Evolutionary conservation across 2,888 invertebrate species (phyloP).

Genomic region (Lobophora halterata): DNA sequence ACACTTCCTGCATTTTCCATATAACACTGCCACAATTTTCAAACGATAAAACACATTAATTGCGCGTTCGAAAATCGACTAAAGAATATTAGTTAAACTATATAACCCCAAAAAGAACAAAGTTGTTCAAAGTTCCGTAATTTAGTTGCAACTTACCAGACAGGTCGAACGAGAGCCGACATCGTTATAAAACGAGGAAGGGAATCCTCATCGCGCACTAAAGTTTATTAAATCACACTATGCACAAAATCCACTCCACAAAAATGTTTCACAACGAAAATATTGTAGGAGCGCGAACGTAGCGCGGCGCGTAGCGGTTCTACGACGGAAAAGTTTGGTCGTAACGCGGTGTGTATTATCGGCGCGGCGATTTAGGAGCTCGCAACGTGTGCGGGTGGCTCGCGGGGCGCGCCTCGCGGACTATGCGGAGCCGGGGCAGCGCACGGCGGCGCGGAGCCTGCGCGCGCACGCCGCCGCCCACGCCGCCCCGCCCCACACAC

Average conservation of each 20-base stretch:
- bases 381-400: slow-evolving; percentile 64
- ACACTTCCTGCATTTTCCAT: slow-evolving; percentile 62
- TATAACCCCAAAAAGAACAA: slow-evolving; percentile 45
- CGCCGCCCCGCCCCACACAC: slow-evolving; percentile 76
- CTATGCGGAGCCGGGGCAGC: slow-evolving; percentile 53
- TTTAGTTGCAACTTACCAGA: slow-evolving; percentile 67
- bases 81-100: slow-evolving; percentile 44
- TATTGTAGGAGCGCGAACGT: slow-evolving; percentile 38
- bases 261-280: slow-evolving; percentile 44
- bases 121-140: slow-evolving; percentile 42
- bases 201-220: slow-evolving; percentile 72
- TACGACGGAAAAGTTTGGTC: slow-evolving; percentile 68
- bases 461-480: slow-evolving; percentile 74
- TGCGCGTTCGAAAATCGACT: slow-evolving; percentile 33
- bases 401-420: slow-evolving; percentile 71
- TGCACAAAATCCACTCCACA: slow-evolving; percentile 66
- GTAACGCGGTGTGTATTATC: slow-evolving; percentile 44
- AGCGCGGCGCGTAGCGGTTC: slow-evolving; percentile 52
- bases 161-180: slow-evolving; percentile 79
- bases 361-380: slow-evolving; percentile 48
- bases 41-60: slow-evolving; percentile 37
- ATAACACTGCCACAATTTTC: slow-evolving; percentile 53
- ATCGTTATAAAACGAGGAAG: slow-evolving; percentile 74
- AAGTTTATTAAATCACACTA: slow-evolving; percentile 51
- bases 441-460: slow-evolving; percentile 41